These are phyloP conservation scores for Lampropteryx suffumata DNA, from an alignment of 2,888 invertebrate genomes.

Conservation along the genomic window DNA sequence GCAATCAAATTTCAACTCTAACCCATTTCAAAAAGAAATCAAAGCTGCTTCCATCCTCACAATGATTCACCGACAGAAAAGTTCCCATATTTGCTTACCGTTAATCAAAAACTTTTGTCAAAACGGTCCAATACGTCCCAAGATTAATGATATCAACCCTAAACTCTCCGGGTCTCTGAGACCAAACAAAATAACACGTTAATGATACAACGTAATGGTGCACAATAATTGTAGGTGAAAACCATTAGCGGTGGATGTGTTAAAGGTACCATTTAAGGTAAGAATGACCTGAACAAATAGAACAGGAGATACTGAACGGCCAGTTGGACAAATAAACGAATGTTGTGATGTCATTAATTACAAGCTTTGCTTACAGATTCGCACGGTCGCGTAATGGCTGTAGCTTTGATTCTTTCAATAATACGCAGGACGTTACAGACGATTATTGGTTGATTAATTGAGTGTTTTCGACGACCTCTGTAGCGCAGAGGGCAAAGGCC, in stretches of 20 bases:
- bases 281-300: slow-evolving; percentile 74
- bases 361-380: slow-evolving; percentile 52
- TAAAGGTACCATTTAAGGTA: slow-evolving; percentile 53
- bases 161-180: slow-evolving; percentile 51
- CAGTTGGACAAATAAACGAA: slow-evolving; percentile 67
- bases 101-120: slow-evolving; percentile 72
- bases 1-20: slow-evolving; percentile 10
- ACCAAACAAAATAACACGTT: slow-evolving; percentile 67
- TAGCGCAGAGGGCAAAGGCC: too few species aligned
- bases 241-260: slow-evolving; percentile 59
- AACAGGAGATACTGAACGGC: slow-evolving; percentile 41
- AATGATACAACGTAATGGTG: slow-evolving; percentile 73
- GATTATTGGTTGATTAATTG: slow-evolving; percentile 14
- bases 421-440: neutral
- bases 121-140: slow-evolving; percentile 50
- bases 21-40: neutral
- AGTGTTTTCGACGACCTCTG: neutral
- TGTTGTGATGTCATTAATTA: slow-evolving; percentile 74
- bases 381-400: slow-evolving; percentile 36
- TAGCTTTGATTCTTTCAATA: slow-evolving; percentile 11
- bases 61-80: slow-evolving; percentile 33
- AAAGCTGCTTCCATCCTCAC: slow-evolving; percentile 12
- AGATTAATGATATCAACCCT: slow-evolving; percentile 75
- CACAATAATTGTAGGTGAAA: slow-evolving; percentile 65
- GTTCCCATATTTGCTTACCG: slow-evolving; percentile 73